Conservation (phyloP, 1,140 invertebrate species). For the Anadara kagoshimensis region DNA sequence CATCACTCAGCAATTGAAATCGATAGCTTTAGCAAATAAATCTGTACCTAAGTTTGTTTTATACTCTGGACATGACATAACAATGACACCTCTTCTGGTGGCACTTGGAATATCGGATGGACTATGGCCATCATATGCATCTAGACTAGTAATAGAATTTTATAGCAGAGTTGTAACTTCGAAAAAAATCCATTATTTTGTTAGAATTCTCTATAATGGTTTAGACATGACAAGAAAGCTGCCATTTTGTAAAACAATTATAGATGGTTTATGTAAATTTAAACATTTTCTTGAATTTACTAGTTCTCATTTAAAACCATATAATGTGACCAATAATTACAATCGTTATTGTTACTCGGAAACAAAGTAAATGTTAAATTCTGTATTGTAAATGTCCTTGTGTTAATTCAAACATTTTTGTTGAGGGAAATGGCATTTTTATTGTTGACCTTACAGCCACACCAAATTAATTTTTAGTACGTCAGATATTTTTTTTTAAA, state of each 20-base stretch:
- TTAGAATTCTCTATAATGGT: conserved; percentile 90
- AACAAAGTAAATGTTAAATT: too few relatives aligned
- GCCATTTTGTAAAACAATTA: conserved; percentile 80
- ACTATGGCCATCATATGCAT: conserved; percentile 83
- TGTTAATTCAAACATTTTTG: too few relatives aligned
- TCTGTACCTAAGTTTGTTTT: conserved; percentile 85
- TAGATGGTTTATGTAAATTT: conserved; percentile 64
- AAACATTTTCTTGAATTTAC: conserved; percentile 68
- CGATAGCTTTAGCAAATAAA: conserved; percentile 85
- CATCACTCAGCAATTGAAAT: conserved; percentile 80
- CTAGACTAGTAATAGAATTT: conserved; percentile 87
- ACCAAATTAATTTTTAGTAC: too few relatives aligned
- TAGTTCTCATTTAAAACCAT: conserved; percentile 19
- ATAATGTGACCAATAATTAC: too few relatives aligned
- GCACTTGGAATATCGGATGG: conserved; percentile 83
- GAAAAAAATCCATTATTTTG: conserved; percentile 80
- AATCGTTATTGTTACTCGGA: too few relatives aligned
- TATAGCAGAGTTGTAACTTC: conserved; percentile 74
- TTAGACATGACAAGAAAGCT: conserved; percentile 88
- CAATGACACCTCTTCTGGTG: conserved; percentile 86
- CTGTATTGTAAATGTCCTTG: too few relatives aligned
- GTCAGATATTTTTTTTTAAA: too few relatives aligned
- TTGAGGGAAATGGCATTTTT: too few relatives aligned
- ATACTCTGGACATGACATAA: conserved; percentile 94
- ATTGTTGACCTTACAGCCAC: too few relatives aligned